Base-by-base conservation (phyloP, 1,140 invertebrate species). In the Capitella teleta region DNA sequence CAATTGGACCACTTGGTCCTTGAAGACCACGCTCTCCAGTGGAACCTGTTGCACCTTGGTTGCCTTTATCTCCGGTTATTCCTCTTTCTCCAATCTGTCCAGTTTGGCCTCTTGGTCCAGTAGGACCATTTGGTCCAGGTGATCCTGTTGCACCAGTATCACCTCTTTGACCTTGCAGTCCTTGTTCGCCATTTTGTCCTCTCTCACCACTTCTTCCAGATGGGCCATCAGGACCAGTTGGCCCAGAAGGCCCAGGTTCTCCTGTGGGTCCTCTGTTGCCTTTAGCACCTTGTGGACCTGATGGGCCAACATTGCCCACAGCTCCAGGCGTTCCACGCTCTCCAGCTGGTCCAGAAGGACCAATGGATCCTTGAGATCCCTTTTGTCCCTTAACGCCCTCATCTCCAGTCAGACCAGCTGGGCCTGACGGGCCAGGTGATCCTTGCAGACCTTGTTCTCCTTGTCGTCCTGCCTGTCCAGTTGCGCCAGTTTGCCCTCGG, bases 221-320 rank as follows among this genome's bases (percentile, higher is more conserved):
- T 42, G 21, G 28, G 25, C 21, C 24, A 46, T 10, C 5, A 3
- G 28, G 18, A 28, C 49, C 49, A 21, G 14, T 24, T 30, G 14
- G 49, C 25, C 49, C 47, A 8, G 16, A 23, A 43, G 32, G 14
- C 4, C 47, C 47, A 19, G 42, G 16, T 21, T 24, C 2, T 2
- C 49, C 49, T 6, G 21, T 19, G 23, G 30, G 19, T 36, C 49
- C 49, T 19, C 21, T 28, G n/a, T 49, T 18, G 4, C 49, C 49
- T 2, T 14, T 47, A 14, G 25, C 14, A 34, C 49, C 49, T 10
- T 47, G 19, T 23, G 26, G n/a, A 21, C 49, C 49, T 16, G 49
- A 5, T 49, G 21, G 16, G 18, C 45, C 45, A 5, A n/a, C 12
- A 34, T 34, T 32, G 14, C 45, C 45, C 5, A 30, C 25, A 5